phyloP scores from a whole-genome alignment of 2,113 vertebrate genomes.

The Oryzias melastigma region DNA sequence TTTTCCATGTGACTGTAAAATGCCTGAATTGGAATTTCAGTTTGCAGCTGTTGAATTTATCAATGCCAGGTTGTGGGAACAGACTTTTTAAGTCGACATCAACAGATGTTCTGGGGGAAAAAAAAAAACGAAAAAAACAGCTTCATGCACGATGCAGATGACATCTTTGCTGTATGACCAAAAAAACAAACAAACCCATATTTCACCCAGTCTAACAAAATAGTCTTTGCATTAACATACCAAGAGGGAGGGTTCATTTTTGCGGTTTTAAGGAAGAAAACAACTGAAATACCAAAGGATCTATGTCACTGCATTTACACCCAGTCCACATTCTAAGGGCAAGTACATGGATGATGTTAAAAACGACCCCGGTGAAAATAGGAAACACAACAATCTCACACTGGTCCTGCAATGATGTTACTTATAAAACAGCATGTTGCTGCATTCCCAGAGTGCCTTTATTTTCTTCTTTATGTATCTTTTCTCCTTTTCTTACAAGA shows the following conservation, averaged over 20 bases:
- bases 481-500: too few relatives aligned
- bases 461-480: too few relatives aligned
- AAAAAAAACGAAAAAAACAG: slow-evolving; percentile 34
- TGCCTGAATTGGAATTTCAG: not conserved
- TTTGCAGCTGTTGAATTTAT: slow-evolving; percentile 10
- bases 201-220: slow-evolving; percentile 2
- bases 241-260: slow-evolving; percentile 4
- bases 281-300: slow-evolving; percentile 22
- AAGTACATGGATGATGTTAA: slow-evolving; percentile 34
- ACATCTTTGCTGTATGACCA: slow-evolving; percentile 20
- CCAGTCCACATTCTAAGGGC: slow-evolving; percentile 15
- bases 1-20: slow-evolving; percentile 21
- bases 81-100: slow-evolving; percentile 29
- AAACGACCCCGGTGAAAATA: not conserved
- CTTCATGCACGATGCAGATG: slow-evolving; percentile 48
- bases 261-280: not conserved
- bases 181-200: slow-evolving; percentile 8
- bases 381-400: slow-evolving; percentile 1
- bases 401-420: slow-evolving; percentile 3
- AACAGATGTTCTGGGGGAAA: slow-evolving; percentile 60
- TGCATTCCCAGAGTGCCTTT: not conserved
- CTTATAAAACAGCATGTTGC: not conserved
- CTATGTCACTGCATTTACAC: slow-evolving; percentile 35
- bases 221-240: slow-evolving; percentile 34
- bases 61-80: slow-evolving; percentile 27